Base-by-base conservation (phyloP, 1,140 invertebrate genomes). In the Pteromalus puparum region DNA sequence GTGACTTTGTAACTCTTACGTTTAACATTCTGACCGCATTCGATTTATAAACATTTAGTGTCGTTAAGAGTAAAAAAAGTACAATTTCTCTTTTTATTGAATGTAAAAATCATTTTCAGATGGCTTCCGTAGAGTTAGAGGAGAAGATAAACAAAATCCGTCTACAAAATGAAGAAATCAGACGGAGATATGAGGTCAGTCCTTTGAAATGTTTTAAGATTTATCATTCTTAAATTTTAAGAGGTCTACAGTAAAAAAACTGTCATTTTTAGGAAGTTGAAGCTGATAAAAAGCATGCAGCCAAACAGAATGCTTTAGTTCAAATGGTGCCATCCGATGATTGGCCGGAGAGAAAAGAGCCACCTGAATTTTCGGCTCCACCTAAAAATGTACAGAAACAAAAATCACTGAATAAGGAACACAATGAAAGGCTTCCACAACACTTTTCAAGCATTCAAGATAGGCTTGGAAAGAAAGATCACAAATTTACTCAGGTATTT, bases 271-370 rank as follows among this genome's bases (percentile, higher is more conserved):
- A 93, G 91, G 93, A 93, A 90, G 93, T 93, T 10, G 92, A 93
- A 87, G 93, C 92, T 28, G 93, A 94, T 88, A 93, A 93, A 75
- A 91, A 93, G 82, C 90, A 92, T 87, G 93, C 93, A 78, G 92
- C 92, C 10, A 91, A 93, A 87, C 74, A 89, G 48, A 93, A 93
- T 88, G 93, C 93, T 18, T 84, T 93, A 70, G 92, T 94, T 6
- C 88, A 93, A 89, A 90, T 93, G 88, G 90, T 92, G 42, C 90
- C 91, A 72, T 90, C 91, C 4, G 89, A 89, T 26, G 91, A 93
- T 82, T 92, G 92, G 90, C 91, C 92, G 6, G 91, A 92, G 42
- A 87, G 92, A 73, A 92, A 91, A 82, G 92, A 92, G 30, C 92
- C 91, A 15, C 91, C 92, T 6, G 92, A 92, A 77, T 93, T 91